These are phyloP conservation scores for Malthinus seriepunctatus DNA, from an alignment of 2,888 invertebrate species.

Conservation along the genomic window DNA sequence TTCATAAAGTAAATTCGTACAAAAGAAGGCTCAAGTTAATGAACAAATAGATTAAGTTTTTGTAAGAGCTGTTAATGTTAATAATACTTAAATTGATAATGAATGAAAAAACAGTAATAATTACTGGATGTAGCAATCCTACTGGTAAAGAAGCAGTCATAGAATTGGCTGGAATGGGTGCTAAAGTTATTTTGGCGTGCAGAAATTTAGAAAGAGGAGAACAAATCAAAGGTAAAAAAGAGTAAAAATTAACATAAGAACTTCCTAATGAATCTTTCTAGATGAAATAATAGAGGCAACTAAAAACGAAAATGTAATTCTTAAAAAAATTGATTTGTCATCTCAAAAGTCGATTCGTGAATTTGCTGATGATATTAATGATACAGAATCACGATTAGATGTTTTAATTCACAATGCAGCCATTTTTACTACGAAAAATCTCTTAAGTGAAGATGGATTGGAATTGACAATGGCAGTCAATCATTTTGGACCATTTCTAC, in stretches of 20 bases:
- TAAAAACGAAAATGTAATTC: not conserved
- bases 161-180: conserved; percentile 56
- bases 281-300: not conserved
- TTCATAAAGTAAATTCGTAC: no score
- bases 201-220: conserved; percentile 77
- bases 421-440: not conserved
- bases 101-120: no score
- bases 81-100: no score
- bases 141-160: conserved; percentile 46
- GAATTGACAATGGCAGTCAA: not conserved
- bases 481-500: not conserved
- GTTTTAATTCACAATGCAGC: not conserved
- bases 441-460: not conserved
- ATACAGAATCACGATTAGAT: not conserved
- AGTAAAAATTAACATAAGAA: no score
- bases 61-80: no score
- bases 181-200: conserved; percentile 60
- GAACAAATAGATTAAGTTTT: no score
- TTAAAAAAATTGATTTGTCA: not conserved
- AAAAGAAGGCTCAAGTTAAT: no score
- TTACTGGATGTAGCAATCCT: no score
- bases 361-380: not conserved
- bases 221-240: conserved; percentile 54
- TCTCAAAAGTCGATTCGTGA: not conserved
- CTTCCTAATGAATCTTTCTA: no score